phyloP scores from a whole-genome alignment of 2,888 invertebrate genomes.

The Limnephilus marmoratus region DNA sequence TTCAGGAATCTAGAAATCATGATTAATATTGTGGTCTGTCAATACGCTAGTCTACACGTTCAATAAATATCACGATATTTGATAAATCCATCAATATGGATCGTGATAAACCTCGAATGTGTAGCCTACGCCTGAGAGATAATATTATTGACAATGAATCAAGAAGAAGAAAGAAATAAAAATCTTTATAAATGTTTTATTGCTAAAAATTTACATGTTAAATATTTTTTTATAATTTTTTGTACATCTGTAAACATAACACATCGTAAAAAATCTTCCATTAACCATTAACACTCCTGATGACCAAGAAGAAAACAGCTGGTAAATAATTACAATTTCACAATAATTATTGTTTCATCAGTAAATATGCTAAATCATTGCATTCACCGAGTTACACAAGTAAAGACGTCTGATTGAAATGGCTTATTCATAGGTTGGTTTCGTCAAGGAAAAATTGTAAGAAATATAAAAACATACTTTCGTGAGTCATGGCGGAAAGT shows the following conservation, averaged over 20 bases:
- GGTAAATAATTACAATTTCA: background rate
- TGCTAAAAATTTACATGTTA: conserved; percentile 52
- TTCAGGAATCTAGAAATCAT: too few species aligned
- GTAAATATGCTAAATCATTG: background rate
- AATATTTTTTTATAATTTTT: conserved; percentile 24
- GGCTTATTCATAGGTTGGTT: background rate
- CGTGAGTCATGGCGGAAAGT: too few species aligned
- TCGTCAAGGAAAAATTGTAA: background rate
- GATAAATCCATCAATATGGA: too few species aligned
- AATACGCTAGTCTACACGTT: too few species aligned
- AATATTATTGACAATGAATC: background rate
- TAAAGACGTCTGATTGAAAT: background rate
- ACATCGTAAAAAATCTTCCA: conserved; percentile 48
- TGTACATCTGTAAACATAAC: conserved; percentile 52
- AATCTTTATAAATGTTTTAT: conserved; percentile 54
- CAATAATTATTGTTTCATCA: background rate
- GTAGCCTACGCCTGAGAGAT: too few species aligned
- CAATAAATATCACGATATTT: too few species aligned
- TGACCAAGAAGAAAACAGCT: conserved; percentile 17
- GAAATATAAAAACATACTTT: too few species aligned
- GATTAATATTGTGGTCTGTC: too few species aligned
- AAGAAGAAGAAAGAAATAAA: background rate
- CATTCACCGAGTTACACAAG: background rate
- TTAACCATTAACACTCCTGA: conserved; percentile 38
- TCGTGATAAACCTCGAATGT: too few species aligned